A percentile compares a stretch with the other conserved stretches of the same genome.
These are phyloP conservation scores for Syndactyla subalaris DNA, from an alignment of 2,797 vertebrate genomes.

Conservation along the genomic window DNA sequence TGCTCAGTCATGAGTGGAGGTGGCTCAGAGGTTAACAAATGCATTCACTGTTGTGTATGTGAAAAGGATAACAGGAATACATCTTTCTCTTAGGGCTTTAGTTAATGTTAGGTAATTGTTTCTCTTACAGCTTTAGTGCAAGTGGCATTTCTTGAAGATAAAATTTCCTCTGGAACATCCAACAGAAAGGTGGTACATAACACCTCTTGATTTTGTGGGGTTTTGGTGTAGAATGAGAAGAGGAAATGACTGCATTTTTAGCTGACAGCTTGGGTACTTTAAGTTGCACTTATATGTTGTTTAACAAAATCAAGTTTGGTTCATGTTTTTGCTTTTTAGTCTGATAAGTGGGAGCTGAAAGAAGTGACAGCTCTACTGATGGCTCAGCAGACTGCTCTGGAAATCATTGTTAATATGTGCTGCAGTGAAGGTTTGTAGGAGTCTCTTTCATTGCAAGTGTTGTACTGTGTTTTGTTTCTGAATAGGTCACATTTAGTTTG, in stretches of 20 bases:
- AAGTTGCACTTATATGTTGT: not conserved
- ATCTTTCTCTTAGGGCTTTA: not conserved
- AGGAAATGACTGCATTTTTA: not conserved
- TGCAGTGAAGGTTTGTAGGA: conserved; percentile 89
- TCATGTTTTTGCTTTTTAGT: conserved; percentile 69
- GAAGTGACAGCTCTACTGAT: conserved; percentile 88
- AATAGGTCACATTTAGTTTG: not conserved
- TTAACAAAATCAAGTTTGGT: not conserved
- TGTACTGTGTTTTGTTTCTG: not conserved
- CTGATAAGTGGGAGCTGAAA: conserved; percentile 87
- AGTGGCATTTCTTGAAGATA: not conserved
- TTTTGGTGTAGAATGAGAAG: not conserved
- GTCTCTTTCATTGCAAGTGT: not conserved
- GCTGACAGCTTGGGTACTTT: not conserved
- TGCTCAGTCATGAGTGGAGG: not conserved
- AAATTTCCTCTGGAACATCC: not conserved
- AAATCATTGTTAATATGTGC: conserved; percentile 98
- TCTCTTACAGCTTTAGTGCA: not conserved
- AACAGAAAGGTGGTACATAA: not conserved
- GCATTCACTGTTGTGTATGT: accelerated
- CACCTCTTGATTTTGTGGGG: not conserved
- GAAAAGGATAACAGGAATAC: not conserved
- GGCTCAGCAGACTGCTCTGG: conserved; percentile 95
- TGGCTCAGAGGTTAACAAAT: not conserved
- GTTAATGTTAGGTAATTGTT: not conserved